Evolutionary conservation across 2,797 vertebrate species (phyloP).

Genomic region (Galagoides demidoff): DNA sequence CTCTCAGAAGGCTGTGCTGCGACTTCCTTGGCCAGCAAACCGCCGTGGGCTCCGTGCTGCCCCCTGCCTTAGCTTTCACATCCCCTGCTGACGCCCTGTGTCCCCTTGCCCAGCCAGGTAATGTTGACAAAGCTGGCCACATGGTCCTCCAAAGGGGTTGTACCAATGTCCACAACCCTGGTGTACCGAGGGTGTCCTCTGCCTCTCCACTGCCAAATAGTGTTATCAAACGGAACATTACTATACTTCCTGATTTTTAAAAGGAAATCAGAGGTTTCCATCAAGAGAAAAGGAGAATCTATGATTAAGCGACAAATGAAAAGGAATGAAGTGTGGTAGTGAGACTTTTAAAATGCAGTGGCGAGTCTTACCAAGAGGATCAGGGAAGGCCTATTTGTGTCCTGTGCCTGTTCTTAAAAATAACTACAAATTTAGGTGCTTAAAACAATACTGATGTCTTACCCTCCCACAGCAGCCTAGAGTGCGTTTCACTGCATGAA

Average conservation of each 20-base stretch:
- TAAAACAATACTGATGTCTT: too few species aligned
- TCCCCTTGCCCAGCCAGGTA: background rate
- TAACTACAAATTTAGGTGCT: background rate
- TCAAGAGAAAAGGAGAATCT: background rate
- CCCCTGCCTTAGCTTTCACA: background rate
- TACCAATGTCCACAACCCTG: background rate
- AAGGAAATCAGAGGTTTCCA: fast-evolving
- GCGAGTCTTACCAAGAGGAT: too few species aligned
- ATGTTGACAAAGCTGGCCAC: background rate
- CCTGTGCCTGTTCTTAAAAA: background rate
- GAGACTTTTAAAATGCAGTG: background rate
- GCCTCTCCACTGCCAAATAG: background rate
- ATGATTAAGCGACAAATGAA: background rate
- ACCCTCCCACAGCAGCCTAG: background rate
- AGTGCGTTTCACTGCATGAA: background rate
- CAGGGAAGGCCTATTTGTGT: too few species aligned
- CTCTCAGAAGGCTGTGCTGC: too few species aligned
- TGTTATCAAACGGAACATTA: fast-evolving
- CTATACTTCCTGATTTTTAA: background rate
- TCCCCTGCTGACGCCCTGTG: background rate
- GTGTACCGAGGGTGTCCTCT: background rate
- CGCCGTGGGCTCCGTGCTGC: fast-evolving
- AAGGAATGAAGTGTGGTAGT: background rate
- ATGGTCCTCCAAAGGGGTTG: background rate
- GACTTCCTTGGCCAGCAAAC: too few species aligned